Base-by-base conservation (phyloP, 1,140 invertebrate genomes). In the Macrobrachium nipponense region DNA sequence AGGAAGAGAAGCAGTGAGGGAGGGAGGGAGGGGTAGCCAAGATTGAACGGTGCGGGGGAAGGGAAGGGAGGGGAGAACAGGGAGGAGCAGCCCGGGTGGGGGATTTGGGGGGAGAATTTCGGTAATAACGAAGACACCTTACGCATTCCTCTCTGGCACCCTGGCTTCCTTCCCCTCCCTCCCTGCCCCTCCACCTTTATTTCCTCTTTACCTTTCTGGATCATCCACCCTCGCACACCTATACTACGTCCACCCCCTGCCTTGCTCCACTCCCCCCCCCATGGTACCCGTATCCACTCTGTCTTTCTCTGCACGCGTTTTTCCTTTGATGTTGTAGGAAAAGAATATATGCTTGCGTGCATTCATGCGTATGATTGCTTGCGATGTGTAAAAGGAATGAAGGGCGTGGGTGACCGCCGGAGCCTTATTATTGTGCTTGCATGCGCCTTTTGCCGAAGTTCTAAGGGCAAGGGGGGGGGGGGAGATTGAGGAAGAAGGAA, bases 171-270 rank as follows among this genome's bases (percentile, higher is more conserved):
- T n/a, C 27, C 27, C 60, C 58, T 23, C 51, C n/a, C 27, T 36
- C 60, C 58, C 60, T 61, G 20, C 58, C 60, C 76, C 60, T 62
- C 20, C 58, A 14, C 76, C 17, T 60, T 78, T 17, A 18, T 17
- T 23, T 36, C 36, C 76, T 27, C 59, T 58, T 36, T 58, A 58
- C 27, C 20, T 62, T 27, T 12, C 76, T 73, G 20, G 18, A 18
- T 73, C 70, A 73, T 51, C 15, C 70, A 44, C 70, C 70, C 70
- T 51, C 70, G 36, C 12, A 73, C 70, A 73, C 70, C 17, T 51
- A n/a, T n/a, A n/a, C n/a, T n/a, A 51, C 70, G 70, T 36, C 70
- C 10, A 36, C 70, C 51, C 23, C 12, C 51, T 17, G 0, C 27
- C 36, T 36, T 36, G 1, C 27, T 36, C 58, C 76, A n/a, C 59